Evolutionary conservation across 2,797 vertebrate genomes (phyloP).

Genomic region (Salarias fasciatus): DNA sequence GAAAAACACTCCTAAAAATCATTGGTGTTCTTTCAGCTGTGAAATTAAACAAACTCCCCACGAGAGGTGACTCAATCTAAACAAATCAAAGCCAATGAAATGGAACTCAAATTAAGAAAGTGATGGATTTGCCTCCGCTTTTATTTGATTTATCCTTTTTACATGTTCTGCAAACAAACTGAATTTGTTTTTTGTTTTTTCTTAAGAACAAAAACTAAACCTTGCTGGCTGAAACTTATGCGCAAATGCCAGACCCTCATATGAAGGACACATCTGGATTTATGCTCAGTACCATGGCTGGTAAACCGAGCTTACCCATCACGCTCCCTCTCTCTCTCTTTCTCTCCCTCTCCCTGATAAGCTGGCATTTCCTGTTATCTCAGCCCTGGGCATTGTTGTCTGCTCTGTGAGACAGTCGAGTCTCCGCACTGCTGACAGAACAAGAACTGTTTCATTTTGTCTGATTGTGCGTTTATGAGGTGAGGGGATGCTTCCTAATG

Average conservation of each 20-base stretch:
- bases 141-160: slow-evolving; percentile 60
- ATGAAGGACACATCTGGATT: slow-evolving; percentile 31
- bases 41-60: slow-evolving; percentile 82
- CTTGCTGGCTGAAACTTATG: slow-evolving; percentile 1
- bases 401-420: slow-evolving; percentile 63
- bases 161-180: slow-evolving; percentile 53
- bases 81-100: slow-evolving; percentile 78
- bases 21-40: slow-evolving; percentile 77
- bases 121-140: slow-evolving; percentile 62
- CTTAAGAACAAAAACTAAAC: background rate
- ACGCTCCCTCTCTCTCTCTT: slow-evolving; percentile 43
- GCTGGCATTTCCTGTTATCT: slow-evolving; percentile 85
- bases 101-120: slow-evolving; percentile 77
- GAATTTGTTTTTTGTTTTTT: slow-evolving; percentile 18
- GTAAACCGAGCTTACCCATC: slow-evolving; percentile 57
- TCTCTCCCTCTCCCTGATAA: slow-evolving; percentile 69
- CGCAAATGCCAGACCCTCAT: slow-evolving; percentile 28
- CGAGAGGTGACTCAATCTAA: slow-evolving; percentile 78
- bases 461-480: slow-evolving; percentile 55
- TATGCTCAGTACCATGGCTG: slow-evolving; percentile 27
- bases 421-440: slow-evolving; percentile 69
- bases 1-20: slow-evolving; percentile 74
- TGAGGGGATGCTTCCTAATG: slow-evolving; percentile 48
- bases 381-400: slow-evolving; percentile 76
- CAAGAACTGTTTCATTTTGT: slow-evolving; percentile 68